A percentile compares a stretch with the other conserved stretches of the same genome.
These are phyloP conservation scores for Arrhopalites spinosus DNA, from an alignment of 2,888 invertebrate species.

Conservation along the genomic window DNA sequence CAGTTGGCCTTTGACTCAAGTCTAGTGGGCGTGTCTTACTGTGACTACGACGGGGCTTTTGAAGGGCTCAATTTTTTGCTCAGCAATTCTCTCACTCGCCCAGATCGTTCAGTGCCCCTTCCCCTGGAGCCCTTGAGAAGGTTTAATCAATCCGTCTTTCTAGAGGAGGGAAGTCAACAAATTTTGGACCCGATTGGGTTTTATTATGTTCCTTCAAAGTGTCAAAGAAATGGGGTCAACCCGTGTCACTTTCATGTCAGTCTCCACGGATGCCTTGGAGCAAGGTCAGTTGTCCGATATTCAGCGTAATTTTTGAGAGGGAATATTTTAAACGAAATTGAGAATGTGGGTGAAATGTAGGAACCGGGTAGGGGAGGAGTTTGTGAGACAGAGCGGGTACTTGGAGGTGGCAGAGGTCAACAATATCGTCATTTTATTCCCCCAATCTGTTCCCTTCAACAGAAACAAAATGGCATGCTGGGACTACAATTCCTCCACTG, in stretches of 20 bases:
- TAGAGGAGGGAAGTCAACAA: not conserved
- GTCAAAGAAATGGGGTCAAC: not conserved
- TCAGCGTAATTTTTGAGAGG: not conserved
- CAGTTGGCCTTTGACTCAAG: not conserved
- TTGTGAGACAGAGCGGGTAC: conserved; percentile 25
- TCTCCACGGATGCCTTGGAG: conserved; percentile 28
- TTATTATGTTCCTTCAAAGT: conserved; percentile 23
- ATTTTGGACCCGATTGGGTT: conserved; percentile 31
- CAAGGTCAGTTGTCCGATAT: conserved; percentile 1
- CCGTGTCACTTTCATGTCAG: conserved; percentile 21
- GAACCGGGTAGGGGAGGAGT: not conserved
- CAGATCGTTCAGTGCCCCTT: not conserved
- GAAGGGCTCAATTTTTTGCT: conserved; percentile 29
- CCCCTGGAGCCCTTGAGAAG: conserved; percentile 17
- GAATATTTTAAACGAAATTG: too few relatives aligned
- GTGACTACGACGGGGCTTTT: conserved; percentile 29
- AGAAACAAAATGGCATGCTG: conserved; percentile 30
- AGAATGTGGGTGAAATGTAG: not conserved
- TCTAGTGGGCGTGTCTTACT: conserved; percentile 16
- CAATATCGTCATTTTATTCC: conserved; percentile 32
- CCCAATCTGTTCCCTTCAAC: conserved; percentile 22
- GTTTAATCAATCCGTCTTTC: conserved; percentile 19
- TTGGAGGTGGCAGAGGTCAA: conserved; percentile 29
- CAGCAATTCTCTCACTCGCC: not conserved
- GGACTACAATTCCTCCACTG: conserved; percentile 28